Conservation (phyloP, 2,888 invertebrate genomes). For the Zootermopsis nevadensis region DNA sequence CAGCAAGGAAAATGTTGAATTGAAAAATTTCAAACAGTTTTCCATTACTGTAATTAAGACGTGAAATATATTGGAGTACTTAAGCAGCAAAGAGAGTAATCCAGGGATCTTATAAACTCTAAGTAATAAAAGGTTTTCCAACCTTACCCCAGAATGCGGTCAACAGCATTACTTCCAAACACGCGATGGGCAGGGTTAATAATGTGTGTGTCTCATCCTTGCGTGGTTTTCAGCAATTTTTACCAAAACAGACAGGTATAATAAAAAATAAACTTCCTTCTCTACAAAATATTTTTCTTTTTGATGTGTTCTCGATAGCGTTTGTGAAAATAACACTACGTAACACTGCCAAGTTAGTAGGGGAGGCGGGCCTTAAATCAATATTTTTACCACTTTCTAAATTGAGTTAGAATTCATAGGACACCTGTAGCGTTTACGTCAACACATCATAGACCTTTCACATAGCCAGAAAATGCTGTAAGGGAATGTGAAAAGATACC, state of each 20-base stretch:
- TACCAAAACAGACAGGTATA: neutral
- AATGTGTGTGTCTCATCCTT: neutral
- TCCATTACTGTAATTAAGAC: too few relatives aligned
- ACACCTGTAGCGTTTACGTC: constrained; percentile 2
- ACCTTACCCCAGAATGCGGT: neutral
- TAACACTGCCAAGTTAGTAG: constrained; percentile 4
- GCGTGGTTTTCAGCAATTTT: neutral
- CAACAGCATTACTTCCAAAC: neutral
- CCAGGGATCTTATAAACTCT: neutral
- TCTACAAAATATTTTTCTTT: neutral
- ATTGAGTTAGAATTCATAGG: constrained; percentile 14
- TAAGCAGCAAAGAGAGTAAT: neutral
- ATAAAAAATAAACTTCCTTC: constrained; percentile 1
- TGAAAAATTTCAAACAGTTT: too few relatives aligned
- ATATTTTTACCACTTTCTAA: constrained; percentile 14
- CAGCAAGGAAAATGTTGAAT: too few relatives aligned
- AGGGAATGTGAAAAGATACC: too few relatives aligned
- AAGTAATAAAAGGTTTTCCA: neutral
- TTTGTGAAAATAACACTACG: constrained; percentile 1
- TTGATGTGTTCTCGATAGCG: neutral
- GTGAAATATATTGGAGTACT: too few relatives aligned
- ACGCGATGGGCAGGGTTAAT: neutral
- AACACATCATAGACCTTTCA: neutral
- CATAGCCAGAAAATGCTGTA: neutral
- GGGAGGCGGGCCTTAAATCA: neutral